These are phyloP conservation scores for Scaeva pyrastri DNA, from an alignment of 2,888 invertebrate genomes.

Conservation along the genomic window DNA sequence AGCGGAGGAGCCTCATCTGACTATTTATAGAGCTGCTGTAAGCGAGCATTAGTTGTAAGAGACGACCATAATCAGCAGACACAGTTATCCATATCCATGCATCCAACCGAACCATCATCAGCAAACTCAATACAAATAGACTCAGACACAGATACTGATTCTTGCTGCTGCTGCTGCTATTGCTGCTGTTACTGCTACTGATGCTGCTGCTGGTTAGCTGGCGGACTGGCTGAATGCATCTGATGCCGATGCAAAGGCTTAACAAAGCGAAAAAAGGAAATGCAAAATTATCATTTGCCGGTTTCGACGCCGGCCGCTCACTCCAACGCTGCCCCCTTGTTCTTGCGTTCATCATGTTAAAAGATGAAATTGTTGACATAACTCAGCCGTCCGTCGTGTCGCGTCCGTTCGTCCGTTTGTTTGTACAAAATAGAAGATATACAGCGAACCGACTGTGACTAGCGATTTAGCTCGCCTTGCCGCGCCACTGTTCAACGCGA, in stretches of 20 bases:
- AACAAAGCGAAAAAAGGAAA: slow-evolving; percentile 57
- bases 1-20: background rate
- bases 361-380: slow-evolving; percentile 75
- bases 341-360: background rate
- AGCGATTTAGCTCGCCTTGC: slow-evolving; percentile 16
- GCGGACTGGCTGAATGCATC: background rate
- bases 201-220: background rate
- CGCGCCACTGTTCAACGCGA: slow-evolving; percentile 65
- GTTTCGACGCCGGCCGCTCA: background rate
- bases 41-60: slow-evolving; percentile 32
- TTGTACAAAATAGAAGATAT: slow-evolving; percentile 6
- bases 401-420: slow-evolving; percentile 46
- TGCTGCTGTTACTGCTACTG: background rate
- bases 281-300: slow-evolving; percentile 67
- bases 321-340: background rate
- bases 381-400: slow-evolving; percentile 56
- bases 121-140: slow-evolving; percentile 30
- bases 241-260: background rate
- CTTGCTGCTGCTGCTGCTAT: background rate
- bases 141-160: slow-evolving; percentile 34
- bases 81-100: slow-evolving; percentile 24
- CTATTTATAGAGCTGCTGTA: slow-evolving; percentile 61
- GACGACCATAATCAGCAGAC: slow-evolving; percentile 43
- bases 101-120: slow-evolving; percentile 35
- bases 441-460: background rate